Conservation (phyloP, 2,888 invertebrate species). For the Microplitis deprimator region DNA sequence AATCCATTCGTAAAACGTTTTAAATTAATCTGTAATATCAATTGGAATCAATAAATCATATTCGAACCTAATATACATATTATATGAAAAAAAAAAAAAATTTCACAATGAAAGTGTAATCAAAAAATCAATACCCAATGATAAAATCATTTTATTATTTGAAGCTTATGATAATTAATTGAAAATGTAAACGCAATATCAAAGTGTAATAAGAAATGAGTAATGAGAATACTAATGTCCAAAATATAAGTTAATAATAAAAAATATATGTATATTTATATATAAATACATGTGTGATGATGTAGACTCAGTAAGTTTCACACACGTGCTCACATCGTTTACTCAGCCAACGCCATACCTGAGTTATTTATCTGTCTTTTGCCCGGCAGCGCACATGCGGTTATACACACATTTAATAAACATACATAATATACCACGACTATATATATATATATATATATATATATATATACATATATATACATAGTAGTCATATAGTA, state of each 20-base stretch:
- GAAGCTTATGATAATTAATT: background rate
- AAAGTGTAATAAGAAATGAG: background rate
- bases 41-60: conserved; percentile 2
- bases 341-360: conserved; percentile 67
- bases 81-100: background rate
- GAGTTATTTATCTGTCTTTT: conserved; percentile 69
- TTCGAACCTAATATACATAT: background rate
- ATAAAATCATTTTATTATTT: conserved; percentile 9
- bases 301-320: conserved; percentile 12
- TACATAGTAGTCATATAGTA: conserved; percentile 14
- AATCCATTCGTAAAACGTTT: background rate
- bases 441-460: conserved; percentile 26
- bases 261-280: background rate
- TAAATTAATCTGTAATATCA: background rate
- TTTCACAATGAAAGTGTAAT: conserved; percentile 10
- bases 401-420: conserved; percentile 1
- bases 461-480: conserved; percentile 25
- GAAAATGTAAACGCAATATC: background rate
- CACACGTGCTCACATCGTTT: conserved; percentile 65
- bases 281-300: background rate
- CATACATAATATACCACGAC: conserved; percentile 46
- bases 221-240: background rate
- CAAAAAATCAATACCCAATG: conserved; percentile 3
- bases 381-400: conserved; percentile 55
- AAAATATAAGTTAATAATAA: background rate